Evolutionary conservation across 2,113 vertebrate species (phyloP).

Genomic region (Triplophysa tibetana): DNA sequence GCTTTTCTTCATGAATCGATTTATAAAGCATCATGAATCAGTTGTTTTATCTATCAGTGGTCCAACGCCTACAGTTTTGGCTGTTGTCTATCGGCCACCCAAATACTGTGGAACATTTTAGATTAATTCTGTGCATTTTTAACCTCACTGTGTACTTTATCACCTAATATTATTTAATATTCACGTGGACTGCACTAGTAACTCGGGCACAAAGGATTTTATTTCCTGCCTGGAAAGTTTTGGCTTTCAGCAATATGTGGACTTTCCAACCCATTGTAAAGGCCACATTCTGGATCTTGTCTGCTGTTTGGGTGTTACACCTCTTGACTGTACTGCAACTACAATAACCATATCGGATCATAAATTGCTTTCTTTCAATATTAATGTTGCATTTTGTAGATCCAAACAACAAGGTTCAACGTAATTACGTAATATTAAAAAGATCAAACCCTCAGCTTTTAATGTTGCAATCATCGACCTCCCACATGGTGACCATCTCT

Average conservation of each 20-base stretch:
- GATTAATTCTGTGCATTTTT: neutral
- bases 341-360: neutral
- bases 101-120: neutral
- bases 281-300: conserved; percentile 1
- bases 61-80: too few relatives aligned
- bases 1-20: too few relatives aligned
- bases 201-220: neutral
- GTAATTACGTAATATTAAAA: neutral
- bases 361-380: neutral
- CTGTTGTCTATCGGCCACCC: neutral
- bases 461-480: neutral
- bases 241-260: neutral
- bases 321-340: neutral
- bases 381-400: neutral
- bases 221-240: neutral
- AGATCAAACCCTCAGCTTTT: neutral
- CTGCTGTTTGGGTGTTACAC: neutral
- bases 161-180: too few relatives aligned
- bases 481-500: neutral
- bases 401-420: neutral
- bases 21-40: neutral
- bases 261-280: neutral
- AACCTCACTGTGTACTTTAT: neutral
- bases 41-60: neutral
- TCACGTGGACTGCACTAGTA: neutral